Conservation (phyloP, 1,140 invertebrate genomes). For the Laupala kohalensis region DNA sequence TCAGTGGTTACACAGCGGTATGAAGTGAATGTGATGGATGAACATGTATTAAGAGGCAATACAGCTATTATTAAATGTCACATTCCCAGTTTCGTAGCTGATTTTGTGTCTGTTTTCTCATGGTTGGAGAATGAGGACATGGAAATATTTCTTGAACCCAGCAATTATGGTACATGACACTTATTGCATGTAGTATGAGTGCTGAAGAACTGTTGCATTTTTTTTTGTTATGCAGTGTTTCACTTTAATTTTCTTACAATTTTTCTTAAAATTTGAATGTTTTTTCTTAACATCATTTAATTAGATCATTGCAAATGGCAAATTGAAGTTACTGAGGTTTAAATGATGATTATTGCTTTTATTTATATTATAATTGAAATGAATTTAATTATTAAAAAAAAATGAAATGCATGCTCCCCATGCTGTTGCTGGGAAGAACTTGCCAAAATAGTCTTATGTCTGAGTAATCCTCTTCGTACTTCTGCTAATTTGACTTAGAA, state of each 20-base stretch:
- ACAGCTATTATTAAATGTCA: slow-evolving; percentile 82
- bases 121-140: slow-evolving; percentile 67
- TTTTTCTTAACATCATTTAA: background rate
- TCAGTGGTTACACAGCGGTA: slow-evolving; percentile 81
- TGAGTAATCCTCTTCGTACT: too few species aligned
- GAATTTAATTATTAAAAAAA: too few species aligned
- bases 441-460: too few species aligned
- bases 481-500: too few species aligned
- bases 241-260: background rate
- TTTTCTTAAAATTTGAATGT: background rate
- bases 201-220: background rate
- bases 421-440: too few species aligned
- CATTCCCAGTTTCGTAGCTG: slow-evolving; percentile 82
- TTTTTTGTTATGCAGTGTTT: background rate
- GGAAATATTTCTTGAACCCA: slow-evolving; percentile 47
- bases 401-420: too few species aligned
- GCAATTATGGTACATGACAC: slow-evolving; percentile 45
- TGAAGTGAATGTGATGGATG: slow-evolving; percentile 79
- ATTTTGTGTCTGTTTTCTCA: slow-evolving; percentile 69
- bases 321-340: background rate
- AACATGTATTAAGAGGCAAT: slow-evolving; percentile 78
- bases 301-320: background rate
- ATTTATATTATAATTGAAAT: too few species aligned
- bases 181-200: slow-evolving; percentile 2
- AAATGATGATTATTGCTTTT: background rate